Percentiles rank a stretch among this genome's conserved stretches.
Evolutionary conservation across 2,797 vertebrate species (phyloP).

Genomic region (Mus caroli): DNA sequence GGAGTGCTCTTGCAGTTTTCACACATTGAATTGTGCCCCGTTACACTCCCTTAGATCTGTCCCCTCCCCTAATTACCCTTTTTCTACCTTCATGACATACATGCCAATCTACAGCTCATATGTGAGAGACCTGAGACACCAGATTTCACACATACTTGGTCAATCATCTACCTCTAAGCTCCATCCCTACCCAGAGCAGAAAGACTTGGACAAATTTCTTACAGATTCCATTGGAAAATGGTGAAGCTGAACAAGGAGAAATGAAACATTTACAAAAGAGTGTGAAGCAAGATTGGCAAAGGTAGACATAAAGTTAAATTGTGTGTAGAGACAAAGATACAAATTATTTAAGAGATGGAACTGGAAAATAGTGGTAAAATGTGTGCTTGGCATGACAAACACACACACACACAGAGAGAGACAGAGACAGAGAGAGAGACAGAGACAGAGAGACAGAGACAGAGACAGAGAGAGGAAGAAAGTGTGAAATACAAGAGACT

Average conservation of each 20-base stretch:
- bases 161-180: background rate
- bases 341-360: background rate
- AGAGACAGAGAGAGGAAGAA: fast-evolving
- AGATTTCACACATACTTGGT: background rate
- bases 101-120: background rate
- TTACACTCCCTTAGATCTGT: background rate
- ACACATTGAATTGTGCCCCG: background rate
- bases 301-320: background rate
- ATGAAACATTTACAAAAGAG: background rate
- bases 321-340: background rate
- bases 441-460: background rate
- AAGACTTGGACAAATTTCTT: too few species aligned
- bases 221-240: background rate
- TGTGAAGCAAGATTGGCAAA: background rate
- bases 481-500: too few species aligned
- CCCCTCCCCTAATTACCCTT: background rate
- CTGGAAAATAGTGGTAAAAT: background rate
- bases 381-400: background rate
- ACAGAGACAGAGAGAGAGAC: too few species aligned
- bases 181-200: background rate
- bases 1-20: too few species aligned
- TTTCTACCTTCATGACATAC: background rate
- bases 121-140: too few species aligned
- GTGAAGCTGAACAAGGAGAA: background rate
- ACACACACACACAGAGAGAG: background rate